Conservation (phyloP, 2,113 vertebrate genomes). For the Psammodynastes pulverulentus region DNA sequence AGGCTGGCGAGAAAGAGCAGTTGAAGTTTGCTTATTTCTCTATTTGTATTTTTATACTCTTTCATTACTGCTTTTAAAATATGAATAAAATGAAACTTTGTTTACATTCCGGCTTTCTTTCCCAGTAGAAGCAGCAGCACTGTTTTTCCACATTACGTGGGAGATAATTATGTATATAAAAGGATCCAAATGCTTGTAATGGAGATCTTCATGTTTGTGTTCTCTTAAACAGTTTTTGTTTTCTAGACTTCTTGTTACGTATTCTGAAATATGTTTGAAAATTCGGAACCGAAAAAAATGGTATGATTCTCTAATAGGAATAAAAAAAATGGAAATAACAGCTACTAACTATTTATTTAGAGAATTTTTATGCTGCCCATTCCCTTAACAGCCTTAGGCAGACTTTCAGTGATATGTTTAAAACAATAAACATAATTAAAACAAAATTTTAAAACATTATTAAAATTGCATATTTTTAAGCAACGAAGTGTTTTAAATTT, state of each 20-base stretch:
- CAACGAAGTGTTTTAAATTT: not conserved
- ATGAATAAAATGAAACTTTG: not conserved
- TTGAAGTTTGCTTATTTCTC: constrained; percentile 15
- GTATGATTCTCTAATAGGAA: not conserved
- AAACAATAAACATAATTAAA: not conserved
- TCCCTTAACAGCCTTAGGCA: not conserved
- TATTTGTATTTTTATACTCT: not conserved
- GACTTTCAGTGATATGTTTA: not conserved
- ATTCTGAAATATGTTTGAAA: not conserved
- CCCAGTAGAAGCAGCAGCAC: not conserved
- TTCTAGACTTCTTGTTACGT: not conserved
- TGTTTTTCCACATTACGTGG: not conserved
- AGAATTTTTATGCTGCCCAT: not conserved
- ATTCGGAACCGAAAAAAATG: not conserved
- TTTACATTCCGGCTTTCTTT: constrained; percentile 9
- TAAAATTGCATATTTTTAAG: not conserved
- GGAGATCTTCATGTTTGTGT: not conserved
- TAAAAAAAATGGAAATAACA: not conserved
- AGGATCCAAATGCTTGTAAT: not conserved
- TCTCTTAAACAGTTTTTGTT: not conserved
- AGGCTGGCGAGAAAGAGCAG: not conserved
- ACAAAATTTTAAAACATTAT: not conserved
- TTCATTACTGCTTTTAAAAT: constrained; percentile 29
- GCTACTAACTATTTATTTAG: not conserved
- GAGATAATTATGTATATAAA: not conserved